Evolutionary conservation across 2,797 vertebrate species (phyloP).

Genomic region (Hemibagrus guttatus): DNA sequence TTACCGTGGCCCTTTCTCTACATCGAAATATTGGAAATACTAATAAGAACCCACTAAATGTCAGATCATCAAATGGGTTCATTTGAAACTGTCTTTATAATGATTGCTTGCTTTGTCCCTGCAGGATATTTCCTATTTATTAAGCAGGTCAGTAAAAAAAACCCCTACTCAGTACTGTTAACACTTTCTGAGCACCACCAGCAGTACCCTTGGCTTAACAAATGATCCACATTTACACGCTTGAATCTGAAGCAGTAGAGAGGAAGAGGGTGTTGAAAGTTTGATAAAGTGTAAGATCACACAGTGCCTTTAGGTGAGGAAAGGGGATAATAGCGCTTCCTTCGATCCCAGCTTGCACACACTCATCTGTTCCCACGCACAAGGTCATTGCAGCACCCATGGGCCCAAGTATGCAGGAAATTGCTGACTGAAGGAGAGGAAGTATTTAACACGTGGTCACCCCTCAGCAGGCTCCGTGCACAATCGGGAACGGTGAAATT

Average conservation of each 20-base stretch:
- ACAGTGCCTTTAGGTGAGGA: background rate
- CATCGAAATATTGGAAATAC: constrained; percentile 23
- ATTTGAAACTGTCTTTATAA: background rate
- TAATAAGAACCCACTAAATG: constrained; percentile 25
- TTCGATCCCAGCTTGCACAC: constrained; percentile 19
- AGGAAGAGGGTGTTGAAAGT: constrained; percentile 38
- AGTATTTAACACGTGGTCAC: constrained; percentile 63
- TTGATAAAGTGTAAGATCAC: constrained; percentile 40
- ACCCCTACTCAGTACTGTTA: background rate
- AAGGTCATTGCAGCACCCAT: constrained; percentile 60
- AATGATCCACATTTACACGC: background rate
- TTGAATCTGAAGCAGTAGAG: constrained; percentile 30
- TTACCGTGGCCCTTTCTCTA: constrained; percentile 25
- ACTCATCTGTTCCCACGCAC: constrained; percentile 46
- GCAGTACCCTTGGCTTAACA: background rate
- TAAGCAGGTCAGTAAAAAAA: background rate
- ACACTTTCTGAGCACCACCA: background rate
- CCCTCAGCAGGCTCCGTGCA: constrained; percentile 55
- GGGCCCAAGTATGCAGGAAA: constrained; percentile 56
- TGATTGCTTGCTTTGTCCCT: constrained; percentile 1
- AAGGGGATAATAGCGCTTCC: constrained; percentile 19
- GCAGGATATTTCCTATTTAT: background rate
- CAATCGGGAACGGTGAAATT: constrained; percentile 57
- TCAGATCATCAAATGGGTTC: background rate
- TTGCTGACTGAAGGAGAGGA: constrained; percentile 64